Conservation (phyloP, 2,797 vertebrate species). For the Momotus momota region DNA sequence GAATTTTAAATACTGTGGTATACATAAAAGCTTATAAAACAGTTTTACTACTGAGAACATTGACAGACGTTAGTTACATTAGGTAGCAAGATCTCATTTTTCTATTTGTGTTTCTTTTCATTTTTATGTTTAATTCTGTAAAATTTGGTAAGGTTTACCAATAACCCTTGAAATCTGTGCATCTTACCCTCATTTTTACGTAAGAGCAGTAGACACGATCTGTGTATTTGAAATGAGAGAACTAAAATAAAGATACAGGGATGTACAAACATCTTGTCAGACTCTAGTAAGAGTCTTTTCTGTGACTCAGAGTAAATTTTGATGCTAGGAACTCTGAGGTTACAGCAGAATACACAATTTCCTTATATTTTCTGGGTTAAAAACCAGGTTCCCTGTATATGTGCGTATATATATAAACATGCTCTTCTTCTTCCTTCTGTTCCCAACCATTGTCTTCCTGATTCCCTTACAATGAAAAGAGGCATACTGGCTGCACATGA, state of each 20-base stretch:
- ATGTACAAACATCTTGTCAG: not conserved
- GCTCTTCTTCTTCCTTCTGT: not conserved
- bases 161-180: not conserved
- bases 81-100: not conserved
- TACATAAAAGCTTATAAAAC: not conserved
- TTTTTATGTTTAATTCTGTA: not conserved
- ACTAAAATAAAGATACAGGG: not conserved
- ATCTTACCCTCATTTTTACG: not conserved
- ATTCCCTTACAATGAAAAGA: not conserved
- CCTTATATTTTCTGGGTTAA: not conserved
- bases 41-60: not conserved
- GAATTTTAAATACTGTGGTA: not conserved
- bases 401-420: no score
- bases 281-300: not conserved
- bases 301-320: not conserved
- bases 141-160: not conserved
- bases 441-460: not conserved
- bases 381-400: not conserved
- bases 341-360: not conserved
- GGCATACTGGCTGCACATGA: not conserved
- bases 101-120: not conserved
- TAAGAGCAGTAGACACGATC: not conserved
- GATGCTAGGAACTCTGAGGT: not conserved
- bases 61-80: not conserved
- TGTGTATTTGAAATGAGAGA: not conserved